Evolutionary conservation across 2,888 invertebrate species (phyloP), one percentile per base, ranked within the genome.

Genomic region (Emmelina monodactyla): DNA sequence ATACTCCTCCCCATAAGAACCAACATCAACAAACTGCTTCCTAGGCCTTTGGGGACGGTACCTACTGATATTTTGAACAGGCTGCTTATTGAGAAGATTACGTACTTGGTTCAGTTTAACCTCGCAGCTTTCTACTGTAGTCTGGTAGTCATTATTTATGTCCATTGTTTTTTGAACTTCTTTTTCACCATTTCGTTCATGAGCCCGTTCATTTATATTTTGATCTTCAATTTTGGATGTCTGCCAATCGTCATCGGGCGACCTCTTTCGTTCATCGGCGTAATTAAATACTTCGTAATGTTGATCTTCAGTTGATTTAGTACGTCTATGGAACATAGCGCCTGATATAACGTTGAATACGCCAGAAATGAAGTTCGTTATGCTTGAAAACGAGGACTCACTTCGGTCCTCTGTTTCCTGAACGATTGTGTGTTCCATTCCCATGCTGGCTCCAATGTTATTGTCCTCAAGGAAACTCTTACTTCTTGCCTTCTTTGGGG

Each of bases 81-180:
- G 47, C 38, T 61, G 61, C 5, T 50, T 52, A 7, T 53, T 39
- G 0, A 73, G 45, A 9, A 75, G 31, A 3, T 52, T 45, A 4
- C 60, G 54, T 2, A 78, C 67, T 37, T 62, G 55, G 33, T 64
- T 65, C 2, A 72, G 45, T 44, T 75, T 75, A 30, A 62, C 62
- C 42, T 71, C 66, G 43, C 71, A 72, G n/a, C 60, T 53, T 34
- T 51, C 55, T 12, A 53, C 66, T n/a, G 62, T 56, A n/a, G 53
- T 43, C 34, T 42, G 51, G 43, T 56, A 63, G 34, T 72, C 64
- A 29, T 49, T 47, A 42, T 45, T 57, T 66, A 71, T 71, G 43
- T 58, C 62, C 34, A 35, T 35, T 16, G 31, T 25, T 25, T 25
- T 25, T 9, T 25, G 11, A 16, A 28, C 13, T 29, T 29, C 37